Conservation (phyloP, 2,797 vertebrate genomes). For the Ceryle rudis region DNA sequence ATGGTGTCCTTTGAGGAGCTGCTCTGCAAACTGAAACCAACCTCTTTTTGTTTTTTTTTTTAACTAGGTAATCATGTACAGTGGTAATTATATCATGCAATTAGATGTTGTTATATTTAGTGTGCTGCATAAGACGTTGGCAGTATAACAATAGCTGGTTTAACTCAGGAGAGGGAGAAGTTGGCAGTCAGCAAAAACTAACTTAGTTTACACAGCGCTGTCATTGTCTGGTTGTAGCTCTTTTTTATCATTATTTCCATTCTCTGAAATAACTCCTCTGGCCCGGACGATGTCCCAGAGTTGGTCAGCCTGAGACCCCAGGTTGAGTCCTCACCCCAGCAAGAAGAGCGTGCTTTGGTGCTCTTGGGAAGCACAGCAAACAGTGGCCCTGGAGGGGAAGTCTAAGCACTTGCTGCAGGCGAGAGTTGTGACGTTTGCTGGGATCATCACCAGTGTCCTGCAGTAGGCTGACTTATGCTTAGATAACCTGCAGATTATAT, state of each 20-base stretch:
- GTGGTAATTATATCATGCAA: neutral
- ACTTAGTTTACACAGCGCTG: neutral
- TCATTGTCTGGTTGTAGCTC: neutral
- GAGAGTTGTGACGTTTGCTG: neutral
- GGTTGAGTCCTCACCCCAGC: neutral
- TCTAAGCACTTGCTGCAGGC: neutral
- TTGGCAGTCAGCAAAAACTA: neutral
- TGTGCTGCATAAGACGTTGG: neutral
- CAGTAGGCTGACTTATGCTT: neutral
- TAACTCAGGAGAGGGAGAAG: neutral
- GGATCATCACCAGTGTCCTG: neutral
- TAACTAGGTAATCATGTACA: neutral
- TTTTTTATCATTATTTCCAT: neutral
- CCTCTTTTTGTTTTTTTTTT: neutral
- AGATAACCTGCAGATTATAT: neutral
- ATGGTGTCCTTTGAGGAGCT: neutral
- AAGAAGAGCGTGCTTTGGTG: neutral
- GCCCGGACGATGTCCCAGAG: neutral
- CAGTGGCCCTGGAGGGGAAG: accelerated
- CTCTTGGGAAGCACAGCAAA: neutral
- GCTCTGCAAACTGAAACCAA: neutral
- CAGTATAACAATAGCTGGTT: neutral
- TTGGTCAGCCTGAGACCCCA: neutral
- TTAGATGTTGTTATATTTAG: conserved; percentile 9
- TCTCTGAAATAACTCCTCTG: neutral